These are phyloP conservation scores for Tholera decimalis DNA, from an alignment of 2,888 invertebrate species.

Conservation along the genomic window DNA sequence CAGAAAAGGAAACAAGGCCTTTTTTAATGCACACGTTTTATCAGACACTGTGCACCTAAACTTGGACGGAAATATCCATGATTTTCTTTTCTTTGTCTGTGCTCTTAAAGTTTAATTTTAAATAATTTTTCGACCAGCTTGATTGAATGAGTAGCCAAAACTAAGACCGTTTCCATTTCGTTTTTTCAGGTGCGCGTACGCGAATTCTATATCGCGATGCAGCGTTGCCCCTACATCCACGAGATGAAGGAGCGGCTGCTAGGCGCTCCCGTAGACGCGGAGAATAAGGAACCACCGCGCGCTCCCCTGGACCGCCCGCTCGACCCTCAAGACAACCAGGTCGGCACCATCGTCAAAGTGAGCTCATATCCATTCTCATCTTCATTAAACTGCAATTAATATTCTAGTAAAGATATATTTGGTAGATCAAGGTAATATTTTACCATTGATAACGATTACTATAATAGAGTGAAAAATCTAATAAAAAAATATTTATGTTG, in stretches of 20 bases:
- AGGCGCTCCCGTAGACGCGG: slow-evolving; percentile 92
- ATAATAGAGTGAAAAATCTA: too few relatives aligned
- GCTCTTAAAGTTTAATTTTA: background rate
- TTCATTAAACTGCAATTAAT: slow-evolving; percentile 66
- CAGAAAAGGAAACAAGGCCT: too few relatives aligned
- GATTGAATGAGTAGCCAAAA: background rate
- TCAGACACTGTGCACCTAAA: too few relatives aligned
- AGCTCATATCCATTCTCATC: slow-evolving; percentile 82
- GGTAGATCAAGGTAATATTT: too few relatives aligned
- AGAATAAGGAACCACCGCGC: slow-evolving; percentile 71
- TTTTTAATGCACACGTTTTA: too few relatives aligned
- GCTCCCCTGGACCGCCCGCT: slow-evolving; percentile 58
- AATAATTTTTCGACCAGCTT: background rate
- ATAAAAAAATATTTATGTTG: too few relatives aligned
- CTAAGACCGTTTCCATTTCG: background rate
- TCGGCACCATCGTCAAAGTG: slow-evolving; percentile 97
- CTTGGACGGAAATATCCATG: too few relatives aligned
- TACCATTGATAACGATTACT: too few relatives aligned
- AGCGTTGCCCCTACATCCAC: slow-evolving; percentile 97
- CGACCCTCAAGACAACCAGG: slow-evolving; percentile 89
- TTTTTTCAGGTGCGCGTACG: slow-evolving; percentile 87
- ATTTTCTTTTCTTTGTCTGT: too few relatives aligned
- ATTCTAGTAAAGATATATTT: slow-evolving; percentile 23
- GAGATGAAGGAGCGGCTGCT: slow-evolving; percentile 98
- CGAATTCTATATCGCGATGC: slow-evolving; percentile 93